phyloP scores from a whole-genome alignment of 2,797 vertebrate genomes.

The Carcharodon carcharias region DNA sequence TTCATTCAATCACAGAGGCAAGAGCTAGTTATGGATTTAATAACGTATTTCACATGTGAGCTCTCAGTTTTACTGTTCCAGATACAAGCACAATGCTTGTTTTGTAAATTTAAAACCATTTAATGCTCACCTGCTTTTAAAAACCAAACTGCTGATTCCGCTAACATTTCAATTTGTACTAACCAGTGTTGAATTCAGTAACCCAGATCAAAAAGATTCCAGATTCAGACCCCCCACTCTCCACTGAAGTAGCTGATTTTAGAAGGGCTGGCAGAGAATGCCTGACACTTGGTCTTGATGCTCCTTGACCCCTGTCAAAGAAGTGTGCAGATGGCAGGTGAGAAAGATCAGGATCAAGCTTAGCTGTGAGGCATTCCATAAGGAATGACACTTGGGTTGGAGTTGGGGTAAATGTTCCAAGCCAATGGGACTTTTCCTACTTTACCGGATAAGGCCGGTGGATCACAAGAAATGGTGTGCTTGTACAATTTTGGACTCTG shows the following conservation, averaged over 20 bases:
- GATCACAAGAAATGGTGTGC: background rate
- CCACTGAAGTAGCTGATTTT: background rate
- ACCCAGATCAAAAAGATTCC: background rate
- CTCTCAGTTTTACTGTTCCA: background rate
- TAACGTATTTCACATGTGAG: background rate
- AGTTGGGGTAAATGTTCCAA: background rate
- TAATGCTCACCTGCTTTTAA: background rate
- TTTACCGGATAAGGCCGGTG: background rate
- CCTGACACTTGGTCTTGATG: background rate
- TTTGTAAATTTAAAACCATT: background rate
- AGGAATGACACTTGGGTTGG: background rate
- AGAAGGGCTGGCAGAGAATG: background rate
- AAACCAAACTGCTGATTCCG: background rate
- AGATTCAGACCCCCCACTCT: background rate
- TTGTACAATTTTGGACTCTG: background rate
- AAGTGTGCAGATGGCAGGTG: too few relatives aligned
- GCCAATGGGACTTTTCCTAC: background rate
- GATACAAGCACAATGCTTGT: background rate
- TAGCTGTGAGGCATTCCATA: background rate
- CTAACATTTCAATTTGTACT: background rate
- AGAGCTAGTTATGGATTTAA: slow-evolving; percentile 8
- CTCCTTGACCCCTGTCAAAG: too few relatives aligned
- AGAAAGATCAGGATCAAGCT: background rate
- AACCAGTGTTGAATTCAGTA: background rate
- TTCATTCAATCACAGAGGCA: background rate